Conservation (phyloP, 2,888 invertebrate genomes). For the Drosophila buzzatii region DNA sequence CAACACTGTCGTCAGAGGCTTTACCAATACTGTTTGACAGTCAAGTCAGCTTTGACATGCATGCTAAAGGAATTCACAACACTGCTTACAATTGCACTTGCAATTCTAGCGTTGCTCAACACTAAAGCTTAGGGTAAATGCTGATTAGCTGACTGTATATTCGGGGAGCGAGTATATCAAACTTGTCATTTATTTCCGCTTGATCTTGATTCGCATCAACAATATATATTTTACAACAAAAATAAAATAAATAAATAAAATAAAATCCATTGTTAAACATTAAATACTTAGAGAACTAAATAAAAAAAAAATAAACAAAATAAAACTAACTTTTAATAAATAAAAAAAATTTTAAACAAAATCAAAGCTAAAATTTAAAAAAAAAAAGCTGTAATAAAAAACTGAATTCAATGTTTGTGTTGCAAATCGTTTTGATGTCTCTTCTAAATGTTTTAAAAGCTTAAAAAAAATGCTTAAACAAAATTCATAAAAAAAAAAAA, state of each 20-base stretch:
- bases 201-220: slow-evolving; percentile 5
- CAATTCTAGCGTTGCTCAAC: not conserved
- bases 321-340: slow-evolving; percentile 18
- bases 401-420: slow-evolving; percentile 66
- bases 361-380: slow-evolving; percentile 43
- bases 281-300: slow-evolving; percentile 48
- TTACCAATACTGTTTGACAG: not conserved
- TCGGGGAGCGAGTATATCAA: slow-evolving; percentile 8
- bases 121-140: not conserved
- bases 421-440: slow-evolving; percentile 57
- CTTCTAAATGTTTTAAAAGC: slow-evolving; percentile 53
- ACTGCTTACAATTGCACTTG: not conserved
- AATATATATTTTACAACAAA: not conserved
- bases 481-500: not conserved
- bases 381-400: not conserved
- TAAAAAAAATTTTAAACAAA: slow-evolving; percentile 47
- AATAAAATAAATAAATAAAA: not conserved
- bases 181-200: not conserved
- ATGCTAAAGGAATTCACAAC: not conserved
- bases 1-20: not conserved
- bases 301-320: slow-evolving; percentile 31
- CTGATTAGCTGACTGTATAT: not conserved
- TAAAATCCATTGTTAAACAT: slow-evolving; percentile 20
- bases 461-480: slow-evolving; percentile 1
- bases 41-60: not conserved